Evolutionary conservation across 2,113 vertebrate species (phyloP), one percentile per base, ranked within the genome.

Genomic region (Neotoma lepida): DNA sequence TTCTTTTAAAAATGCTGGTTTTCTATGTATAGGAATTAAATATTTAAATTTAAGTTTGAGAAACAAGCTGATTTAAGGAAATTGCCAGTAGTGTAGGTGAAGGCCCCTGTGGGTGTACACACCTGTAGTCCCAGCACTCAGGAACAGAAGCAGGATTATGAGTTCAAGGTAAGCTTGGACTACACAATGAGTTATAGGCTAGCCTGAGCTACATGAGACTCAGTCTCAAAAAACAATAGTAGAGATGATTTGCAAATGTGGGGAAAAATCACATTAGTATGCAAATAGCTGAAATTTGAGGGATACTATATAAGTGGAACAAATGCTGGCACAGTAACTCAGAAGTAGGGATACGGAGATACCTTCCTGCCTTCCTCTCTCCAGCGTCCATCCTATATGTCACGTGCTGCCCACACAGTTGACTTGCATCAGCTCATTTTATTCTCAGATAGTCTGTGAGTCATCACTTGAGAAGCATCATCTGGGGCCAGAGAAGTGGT

Each of bases 41-140:
- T 71, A 51, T 9, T 73, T 90, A 74, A 56, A 63, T 68, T 82
- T 76, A 85, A 90, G n/a, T 68, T 58, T 90, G 46, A 88, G 92
- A 84, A 12, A 63, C 56, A 51, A 88, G 30, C 66, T 88, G 86
- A 64, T 90, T 49, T 88, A 70, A 76, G 92, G 39, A 28, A 90
- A 63, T 77, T 70, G 71, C 54, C 82, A 51, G 68, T 74, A 49
- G 35, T 61, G 71, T 9, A n/a, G 14, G 20, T 86, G 51, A 22
- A 61, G 12, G 14, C 58, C 39, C 4, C 9, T 5, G 26, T 44
- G 58, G 8, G 54, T 41, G 81, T 64, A 28, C 26, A 44, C 39
- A 63, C 24, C 39, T 61, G 24, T 63, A 41, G n/a, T 61, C 24
- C 39, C n/a, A 41, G 56, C 3, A 84, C 39, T 44, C 39, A 63